Conservation (phyloP, 2,797 vertebrate species). For the Brachymystax lenok region DNA sequence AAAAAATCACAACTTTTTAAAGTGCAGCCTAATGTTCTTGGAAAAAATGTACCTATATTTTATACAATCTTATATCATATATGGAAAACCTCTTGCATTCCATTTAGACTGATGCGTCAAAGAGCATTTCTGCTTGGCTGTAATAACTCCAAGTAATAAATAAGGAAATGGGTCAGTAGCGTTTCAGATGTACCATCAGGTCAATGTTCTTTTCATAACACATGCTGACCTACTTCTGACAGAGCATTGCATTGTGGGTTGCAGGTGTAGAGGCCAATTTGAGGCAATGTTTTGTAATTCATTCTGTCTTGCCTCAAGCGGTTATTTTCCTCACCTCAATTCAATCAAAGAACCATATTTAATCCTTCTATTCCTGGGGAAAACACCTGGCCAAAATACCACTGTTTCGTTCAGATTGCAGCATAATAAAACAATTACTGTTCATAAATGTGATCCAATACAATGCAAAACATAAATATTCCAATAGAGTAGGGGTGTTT, state of each 20-base stretch:
- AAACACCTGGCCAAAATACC: constrained; percentile 3
- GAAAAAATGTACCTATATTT: not conserved
- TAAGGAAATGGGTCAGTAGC: constrained; percentile 53
- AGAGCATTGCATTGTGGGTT: constrained; percentile 29
- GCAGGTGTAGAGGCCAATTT: constrained; percentile 40
- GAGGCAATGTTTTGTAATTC: constrained; percentile 29
- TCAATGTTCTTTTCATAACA: constrained; percentile 46
- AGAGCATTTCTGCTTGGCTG: constrained; percentile 11
- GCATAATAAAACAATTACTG: not conserved
- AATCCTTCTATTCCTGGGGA: constrained; percentile 8
- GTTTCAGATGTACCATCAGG: constrained; percentile 38
- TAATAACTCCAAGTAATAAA: constrained; percentile 18
- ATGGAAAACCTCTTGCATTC: constrained; percentile 12
- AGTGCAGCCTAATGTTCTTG: not conserved
- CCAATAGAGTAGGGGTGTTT: not conserved
- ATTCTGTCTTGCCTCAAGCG: constrained; percentile 39
- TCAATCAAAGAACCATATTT: constrained; percentile 35
- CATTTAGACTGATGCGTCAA: constrained; percentile 28
- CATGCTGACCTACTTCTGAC: constrained; percentile 52
- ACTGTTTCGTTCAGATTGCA: not conserved
- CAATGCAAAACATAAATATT: no score
- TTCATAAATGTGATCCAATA: not conserved
- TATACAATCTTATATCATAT: no score
- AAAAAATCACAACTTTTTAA: not conserved
- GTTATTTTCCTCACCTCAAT: constrained; percentile 30